Evolutionary conservation across 2,113 vertebrate species (phyloP).

Genomic region (Hypanus sabinus): DNA sequence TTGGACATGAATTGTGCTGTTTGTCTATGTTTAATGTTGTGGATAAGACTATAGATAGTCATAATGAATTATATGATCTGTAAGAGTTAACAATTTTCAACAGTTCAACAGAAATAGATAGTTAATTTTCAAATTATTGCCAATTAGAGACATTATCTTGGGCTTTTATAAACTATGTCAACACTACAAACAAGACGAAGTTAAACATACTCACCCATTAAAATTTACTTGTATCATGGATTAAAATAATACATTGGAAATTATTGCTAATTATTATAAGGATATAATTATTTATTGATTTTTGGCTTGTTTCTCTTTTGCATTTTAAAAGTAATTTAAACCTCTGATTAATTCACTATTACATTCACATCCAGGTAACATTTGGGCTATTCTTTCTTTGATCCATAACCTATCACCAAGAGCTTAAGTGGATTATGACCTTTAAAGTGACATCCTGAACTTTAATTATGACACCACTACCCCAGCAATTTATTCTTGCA

Average conservation of each 20-base stretch:
- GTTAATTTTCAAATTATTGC: not conserved
- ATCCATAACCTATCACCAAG: not conserved
- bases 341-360: not conserved
- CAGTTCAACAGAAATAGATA: too few species aligned
- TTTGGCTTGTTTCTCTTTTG: not conserved
- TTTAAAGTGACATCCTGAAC: not conserved
- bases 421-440: not conserved
- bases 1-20: not conserved
- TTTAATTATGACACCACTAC: not conserved
- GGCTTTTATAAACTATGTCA: not conserved
- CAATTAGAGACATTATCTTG: not conserved
- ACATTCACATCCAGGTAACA: not conserved
- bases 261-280: not conserved
- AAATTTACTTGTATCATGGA: not conserved
- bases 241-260: not conserved
- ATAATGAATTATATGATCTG: not conserved
- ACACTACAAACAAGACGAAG: not conserved
- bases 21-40: not conserved
- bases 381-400: not conserved
- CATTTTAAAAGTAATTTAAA: not conserved
- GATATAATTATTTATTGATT: not conserved
- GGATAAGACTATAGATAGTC: not conserved
- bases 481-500: not conserved
- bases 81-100: not conserved
- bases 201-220: not conserved